phyloP scores from a whole-genome alignment of 64 coral and sea anemone species.

The Anthopleura sola region DNA sequence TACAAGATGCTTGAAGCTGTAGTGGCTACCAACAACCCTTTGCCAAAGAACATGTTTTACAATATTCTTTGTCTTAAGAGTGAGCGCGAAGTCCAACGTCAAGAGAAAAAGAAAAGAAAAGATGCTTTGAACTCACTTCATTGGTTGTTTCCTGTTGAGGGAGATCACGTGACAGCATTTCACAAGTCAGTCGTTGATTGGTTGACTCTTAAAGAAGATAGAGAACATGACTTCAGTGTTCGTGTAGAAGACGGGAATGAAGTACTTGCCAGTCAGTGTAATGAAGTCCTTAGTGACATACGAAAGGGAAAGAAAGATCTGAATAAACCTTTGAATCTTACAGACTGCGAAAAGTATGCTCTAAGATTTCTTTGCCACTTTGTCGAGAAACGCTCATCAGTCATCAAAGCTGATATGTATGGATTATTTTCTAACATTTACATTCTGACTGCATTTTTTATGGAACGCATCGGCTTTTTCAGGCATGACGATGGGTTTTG shows the following conservation, averaged over 20 bases:
- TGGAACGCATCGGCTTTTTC: not conserved
- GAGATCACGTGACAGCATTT: constrained; percentile 2
- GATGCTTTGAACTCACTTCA: constrained; percentile 1
- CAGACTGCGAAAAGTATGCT: not conserved
- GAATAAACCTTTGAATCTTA: not conserved
- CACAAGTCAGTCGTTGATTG: constrained; percentile 45
- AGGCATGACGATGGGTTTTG: not conserved
- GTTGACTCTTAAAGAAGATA: not conserved
- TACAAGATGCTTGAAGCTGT: constrained; percentile 22
- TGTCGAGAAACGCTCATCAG: not conserved
- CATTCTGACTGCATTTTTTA: not conserved
- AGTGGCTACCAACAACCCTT: constrained; percentile 14
- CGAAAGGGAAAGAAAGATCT: not conserved
- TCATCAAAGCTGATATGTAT: not conserved
- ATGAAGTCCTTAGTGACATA: constrained; percentile 6
- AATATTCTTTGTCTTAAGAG: not conserved
- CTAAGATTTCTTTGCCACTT: not conserved
- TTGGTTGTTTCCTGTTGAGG: constrained; percentile 6
- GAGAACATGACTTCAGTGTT: not conserved
- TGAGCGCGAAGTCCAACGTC: not conserved
- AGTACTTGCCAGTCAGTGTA: constrained; percentile 30
- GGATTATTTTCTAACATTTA: not conserved
- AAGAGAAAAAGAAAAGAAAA: not conserved
- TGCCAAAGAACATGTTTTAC: constrained; percentile 28
- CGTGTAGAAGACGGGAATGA: constrained; percentile 13